These are phyloP conservation scores for Anarrhichthys ocellatus DNA, from an alignment of 2,113 vertebrate genomes.

Conservation along the genomic window DNA sequence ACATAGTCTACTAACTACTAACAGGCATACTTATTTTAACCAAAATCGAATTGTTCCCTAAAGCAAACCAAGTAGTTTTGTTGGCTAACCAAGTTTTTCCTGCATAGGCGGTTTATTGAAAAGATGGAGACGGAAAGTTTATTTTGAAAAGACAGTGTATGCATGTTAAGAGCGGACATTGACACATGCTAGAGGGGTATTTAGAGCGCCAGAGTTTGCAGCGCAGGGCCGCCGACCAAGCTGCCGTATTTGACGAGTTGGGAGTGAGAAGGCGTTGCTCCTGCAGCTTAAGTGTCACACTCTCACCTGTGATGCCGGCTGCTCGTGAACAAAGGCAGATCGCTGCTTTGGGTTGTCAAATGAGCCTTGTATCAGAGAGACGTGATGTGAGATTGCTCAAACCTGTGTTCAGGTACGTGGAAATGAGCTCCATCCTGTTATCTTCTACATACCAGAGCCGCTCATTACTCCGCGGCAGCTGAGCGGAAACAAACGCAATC, in stretches of 20 bases:
- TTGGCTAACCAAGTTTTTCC: not conserved
- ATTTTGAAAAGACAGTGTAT: too few species aligned
- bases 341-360: constrained; percentile 32
- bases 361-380: constrained; percentile 35
- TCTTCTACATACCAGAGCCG: constrained; percentile 36
- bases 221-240: not conserved
- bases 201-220: not conserved
- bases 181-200: not conserved
- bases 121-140: too few species aligned
- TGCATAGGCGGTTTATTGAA: not conserved
- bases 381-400: constrained; percentile 34
- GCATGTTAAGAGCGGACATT: not conserved
- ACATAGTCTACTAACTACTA: too few species aligned
- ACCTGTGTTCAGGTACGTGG: constrained; percentile 44
- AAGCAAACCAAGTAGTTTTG: not conserved
- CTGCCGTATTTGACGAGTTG: not conserved
- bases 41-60: not conserved
- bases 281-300: not conserved
- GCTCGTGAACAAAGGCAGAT: not conserved
- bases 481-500: constrained; percentile 72
- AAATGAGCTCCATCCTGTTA: constrained; percentile 63
- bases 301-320: constrained; percentile 8
- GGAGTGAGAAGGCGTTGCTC: not conserved
- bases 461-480: constrained; percentile 60
- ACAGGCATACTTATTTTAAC: not conserved